Evolutionary conservation across 2,797 vertebrate genomes (phyloP), one percentile per base, ranked within the genome.

Genomic region (Enteromius viviparus): DNA sequence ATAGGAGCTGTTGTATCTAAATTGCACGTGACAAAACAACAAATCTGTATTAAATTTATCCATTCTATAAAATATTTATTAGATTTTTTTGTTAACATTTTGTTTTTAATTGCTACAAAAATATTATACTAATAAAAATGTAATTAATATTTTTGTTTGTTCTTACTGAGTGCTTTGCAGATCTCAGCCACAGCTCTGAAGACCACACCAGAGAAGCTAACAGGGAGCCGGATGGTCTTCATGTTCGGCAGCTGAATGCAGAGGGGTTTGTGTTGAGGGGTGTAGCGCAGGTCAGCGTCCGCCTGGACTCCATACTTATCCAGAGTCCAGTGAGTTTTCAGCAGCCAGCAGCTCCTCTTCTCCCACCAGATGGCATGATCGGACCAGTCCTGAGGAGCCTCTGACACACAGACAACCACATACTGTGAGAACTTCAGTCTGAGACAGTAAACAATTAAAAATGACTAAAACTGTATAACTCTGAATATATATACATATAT

Each of bases 361-460:
- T 98, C 96, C 98, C 98, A 99, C 98, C 98, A 99, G 84, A 99
- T 92, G 32, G 96, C 98, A 82, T 98, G 97, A 89, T 99, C 97
- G 19, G 98, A 99, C 98, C 98, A 99, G 78, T 99, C 98, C 84
- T 96, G 96, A 64, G 94, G 60, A 80, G 94, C 90, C 84, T 95
- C 98, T 99, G 91, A 29, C 70, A 88, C 64, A 88, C 66, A 88
- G 45, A 78, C 14, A 65, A 47, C 9, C 17, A 12, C 17, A 15
- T 14, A 21, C 58, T 45, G 10, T 64, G n/a, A 64, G 37, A 64
- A 77, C 37, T 12, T 8, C 29, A n/a, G 45, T 19, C 45, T 51
- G 23, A 49, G 70, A 51, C 26, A 32, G 11, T 62, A 69, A 23
- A 72, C 42, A 10, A 42, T 42, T 42, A 42, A 42, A 42, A 42